Percentiles rank a stretch among this genome's conserved stretches.
These are phyloP conservation scores for Momotus momota DNA, from an alignment of 2,797 vertebrate genomes.

Conservation along the genomic window DNA sequence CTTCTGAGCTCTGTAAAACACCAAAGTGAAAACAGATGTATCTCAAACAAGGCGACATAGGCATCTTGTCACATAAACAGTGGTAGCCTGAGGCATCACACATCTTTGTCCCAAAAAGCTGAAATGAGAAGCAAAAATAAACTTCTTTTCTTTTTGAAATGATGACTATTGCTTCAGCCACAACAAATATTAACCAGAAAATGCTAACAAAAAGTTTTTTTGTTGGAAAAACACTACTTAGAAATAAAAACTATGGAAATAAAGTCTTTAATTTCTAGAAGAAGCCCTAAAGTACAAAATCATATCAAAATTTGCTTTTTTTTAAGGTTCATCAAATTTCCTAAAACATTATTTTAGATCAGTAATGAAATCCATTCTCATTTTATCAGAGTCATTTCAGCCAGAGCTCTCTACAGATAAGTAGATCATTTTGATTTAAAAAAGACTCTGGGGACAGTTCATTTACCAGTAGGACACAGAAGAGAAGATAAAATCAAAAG, in stretches of 20 bases:
- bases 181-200: background rate
- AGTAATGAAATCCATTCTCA: background rate
- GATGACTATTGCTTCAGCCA: background rate
- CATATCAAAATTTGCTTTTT: background rate
- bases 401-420: background rate
- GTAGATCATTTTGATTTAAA: background rate
- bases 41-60: background rate
- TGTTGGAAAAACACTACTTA: background rate
- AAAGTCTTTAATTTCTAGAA: background rate
- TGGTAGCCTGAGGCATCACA: background rate
- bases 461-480: background rate
- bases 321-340: background rate
- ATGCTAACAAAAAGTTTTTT: background rate
- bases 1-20: background rate
- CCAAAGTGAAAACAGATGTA: background rate
- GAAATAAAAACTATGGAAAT: background rate
- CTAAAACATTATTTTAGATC: background rate
- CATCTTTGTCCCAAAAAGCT: background rate
- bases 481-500: background rate
- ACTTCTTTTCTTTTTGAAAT: rapidly evolving
- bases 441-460: background rate
- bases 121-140: background rate
- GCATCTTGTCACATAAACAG: background rate
- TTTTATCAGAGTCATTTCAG: background rate
- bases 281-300: background rate